These are phyloP conservation scores for Dicyrtoma fusca DNA, from an alignment of 2,888 invertebrate genomes.

Conservation along the genomic window DNA sequence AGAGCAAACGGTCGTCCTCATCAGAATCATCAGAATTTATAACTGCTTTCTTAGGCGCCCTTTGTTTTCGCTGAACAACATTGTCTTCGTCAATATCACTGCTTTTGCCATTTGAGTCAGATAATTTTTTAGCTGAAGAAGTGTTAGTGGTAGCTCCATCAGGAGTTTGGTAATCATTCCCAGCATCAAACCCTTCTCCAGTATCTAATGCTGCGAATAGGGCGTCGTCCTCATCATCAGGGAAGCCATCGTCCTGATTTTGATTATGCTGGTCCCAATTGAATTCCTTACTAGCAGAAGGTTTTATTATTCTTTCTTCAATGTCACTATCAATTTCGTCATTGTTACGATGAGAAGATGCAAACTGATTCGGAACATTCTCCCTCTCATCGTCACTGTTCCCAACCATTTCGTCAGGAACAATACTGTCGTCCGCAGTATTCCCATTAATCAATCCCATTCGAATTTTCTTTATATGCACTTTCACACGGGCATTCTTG, in stretches of 20 bases:
- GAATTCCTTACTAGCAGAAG: slow-evolving; percentile 58
- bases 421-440: slow-evolving; percentile 60
- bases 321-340: not conserved
- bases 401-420: slow-evolving; percentile 52
- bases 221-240: slow-evolving; percentile 59
- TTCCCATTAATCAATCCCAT: slow-evolving; percentile 64
- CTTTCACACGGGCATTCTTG: slow-evolving; percentile 70
- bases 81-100: not conserved
- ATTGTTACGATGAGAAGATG: no score
- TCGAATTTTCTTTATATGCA: slow-evolving; percentile 63
- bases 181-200: not conserved
- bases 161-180: no score
- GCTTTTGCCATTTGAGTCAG: not conserved
- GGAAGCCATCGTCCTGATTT: slow-evolving; percentile 67
- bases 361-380: not conserved
- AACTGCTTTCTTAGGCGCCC: not conserved
- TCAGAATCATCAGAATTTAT: not conserved
- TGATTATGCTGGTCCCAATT: slow-evolving; percentile 58
- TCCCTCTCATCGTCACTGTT: slow-evolving; percentile 60
- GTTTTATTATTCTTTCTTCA: slow-evolving; percentile 55
- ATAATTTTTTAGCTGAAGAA: not conserved
- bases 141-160: not conserved
- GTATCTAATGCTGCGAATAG: slow-evolving; percentile 20
- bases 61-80: not conserved
- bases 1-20: not conserved